Conservation (phyloP, 1,140 invertebrate species). For the Drosophila azteca region DNA sequence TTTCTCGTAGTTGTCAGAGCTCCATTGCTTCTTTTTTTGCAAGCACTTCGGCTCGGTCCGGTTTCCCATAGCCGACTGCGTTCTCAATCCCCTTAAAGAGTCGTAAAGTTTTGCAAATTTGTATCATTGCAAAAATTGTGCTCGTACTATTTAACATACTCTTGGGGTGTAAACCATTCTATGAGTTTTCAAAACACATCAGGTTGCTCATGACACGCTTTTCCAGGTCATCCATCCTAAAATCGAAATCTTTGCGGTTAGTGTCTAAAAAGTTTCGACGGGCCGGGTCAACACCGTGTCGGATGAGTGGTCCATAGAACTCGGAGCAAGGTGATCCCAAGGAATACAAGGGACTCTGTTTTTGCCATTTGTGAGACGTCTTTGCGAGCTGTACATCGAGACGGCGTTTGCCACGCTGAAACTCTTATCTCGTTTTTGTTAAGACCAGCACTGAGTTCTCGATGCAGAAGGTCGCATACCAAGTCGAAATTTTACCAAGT, state of each 20-base stretch:
- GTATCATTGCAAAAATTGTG: slow-evolving; percentile 75
- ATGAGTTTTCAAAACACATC: slow-evolving; percentile 69
- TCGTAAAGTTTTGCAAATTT: slow-evolving; percentile 74
- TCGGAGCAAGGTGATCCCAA: slow-evolving; percentile 84
- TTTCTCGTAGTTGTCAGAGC: no score
- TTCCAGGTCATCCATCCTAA: slow-evolving; percentile 76
- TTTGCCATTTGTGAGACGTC: slow-evolving; percentile 54
- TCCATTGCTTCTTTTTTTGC: no score
- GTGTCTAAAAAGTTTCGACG: slow-evolving; percentile 75
- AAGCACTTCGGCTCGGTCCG: no score
- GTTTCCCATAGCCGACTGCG: not conserved
- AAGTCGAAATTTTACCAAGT: slow-evolving; percentile 88
- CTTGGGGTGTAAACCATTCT: slow-evolving; percentile 76
- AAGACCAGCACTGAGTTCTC: slow-evolving; percentile 78
- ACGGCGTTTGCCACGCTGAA: slow-evolving; percentile 74
- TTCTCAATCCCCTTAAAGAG: slow-evolving; percentile 44
- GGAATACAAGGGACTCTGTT: slow-evolving; percentile 84
- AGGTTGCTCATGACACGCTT: slow-evolving; percentile 57
- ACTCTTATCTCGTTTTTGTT: slow-evolving; percentile 78
- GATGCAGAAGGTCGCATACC: slow-evolving; percentile 68
- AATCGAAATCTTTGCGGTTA: slow-evolving; percentile 66
- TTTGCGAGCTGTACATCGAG: slow-evolving; percentile 52
- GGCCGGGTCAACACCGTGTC: slow-evolving; percentile 84
- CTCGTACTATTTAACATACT: slow-evolving; percentile 68
- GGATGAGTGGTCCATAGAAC: slow-evolving; percentile 85